Percentiles rank a stretch among this genome's conserved stretches.
These are phyloP conservation scores for Rhabdomys dilectus DNA, from an alignment of 2,113 vertebrate genomes.

Conservation along the genomic window DNA sequence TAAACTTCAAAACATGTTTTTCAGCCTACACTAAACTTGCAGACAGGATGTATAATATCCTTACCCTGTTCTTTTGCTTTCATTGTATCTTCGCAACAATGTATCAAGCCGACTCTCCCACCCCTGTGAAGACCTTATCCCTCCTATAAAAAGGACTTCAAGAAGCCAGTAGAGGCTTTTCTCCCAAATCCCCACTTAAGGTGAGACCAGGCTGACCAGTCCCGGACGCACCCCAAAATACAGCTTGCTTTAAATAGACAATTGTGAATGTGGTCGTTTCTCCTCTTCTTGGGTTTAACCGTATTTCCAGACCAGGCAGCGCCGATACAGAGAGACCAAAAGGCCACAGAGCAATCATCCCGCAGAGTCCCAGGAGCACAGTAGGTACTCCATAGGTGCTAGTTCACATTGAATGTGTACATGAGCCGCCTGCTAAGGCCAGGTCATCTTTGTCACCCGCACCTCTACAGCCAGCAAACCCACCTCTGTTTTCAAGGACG, in stretches of 20 bases:
- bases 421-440: not conserved
- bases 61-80: not conserved
- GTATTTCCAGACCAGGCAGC: not conserved
- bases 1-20: not conserved
- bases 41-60: not conserved
- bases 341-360: not conserved
- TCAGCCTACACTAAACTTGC: not conserved
- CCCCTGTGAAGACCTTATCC: not conserved
- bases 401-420: not conserved
- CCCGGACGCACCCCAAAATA: not conserved
- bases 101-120: not conserved
- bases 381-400: not conserved
- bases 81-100: not conserved
- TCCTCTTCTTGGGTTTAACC: not conserved
- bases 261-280: not conserved
- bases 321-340: not conserved
- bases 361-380: not conserved
- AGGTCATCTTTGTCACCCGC: rapidly evolving
- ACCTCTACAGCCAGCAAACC: rapidly evolving
- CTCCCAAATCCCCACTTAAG: not conserved
- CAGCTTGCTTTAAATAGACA: not conserved
- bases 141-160: not conserved
- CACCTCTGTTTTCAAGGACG: not conserved
- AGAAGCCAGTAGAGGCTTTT: not conserved
- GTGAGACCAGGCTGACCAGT: not conserved